phyloP scores from a whole-genome alignment of 2,888 invertebrate species.

The Osmoderma eremita region DNA sequence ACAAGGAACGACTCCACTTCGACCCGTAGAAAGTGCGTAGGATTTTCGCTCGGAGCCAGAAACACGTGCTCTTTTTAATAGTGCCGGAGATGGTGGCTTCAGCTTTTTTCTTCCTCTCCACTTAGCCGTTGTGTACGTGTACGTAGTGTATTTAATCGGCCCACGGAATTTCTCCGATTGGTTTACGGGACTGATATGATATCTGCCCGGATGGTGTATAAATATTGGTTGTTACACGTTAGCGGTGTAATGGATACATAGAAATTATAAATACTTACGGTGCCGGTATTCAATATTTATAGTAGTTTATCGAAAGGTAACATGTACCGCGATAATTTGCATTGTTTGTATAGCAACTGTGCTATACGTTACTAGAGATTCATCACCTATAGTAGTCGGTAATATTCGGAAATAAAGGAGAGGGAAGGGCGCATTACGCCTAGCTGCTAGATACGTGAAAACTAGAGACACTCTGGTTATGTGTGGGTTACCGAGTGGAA shows the following conservation, averaged over 20 bases:
- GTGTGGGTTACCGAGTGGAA: too few species aligned
- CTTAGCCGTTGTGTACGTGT: slow-evolving; percentile 37
- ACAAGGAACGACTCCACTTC: slow-evolving; percentile 20
- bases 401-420: too few species aligned
- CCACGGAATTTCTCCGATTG: slow-evolving; percentile 46
- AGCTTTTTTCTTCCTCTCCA: slow-evolving; percentile 41
- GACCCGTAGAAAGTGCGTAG: slow-evolving; percentile 46
- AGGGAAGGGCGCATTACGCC: too few species aligned
- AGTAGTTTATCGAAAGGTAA: slow-evolving; percentile 16
- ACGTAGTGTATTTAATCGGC: slow-evolving; percentile 45
- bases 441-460: too few species aligned
- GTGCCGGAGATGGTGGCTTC: slow-evolving; percentile 46
- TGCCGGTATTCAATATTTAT: slow-evolving; percentile 13
- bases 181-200: slow-evolving; percentile 47
- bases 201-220: slow-evolving; percentile 31
- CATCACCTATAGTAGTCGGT: too few species aligned
- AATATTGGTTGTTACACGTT: slow-evolving; percentile 17
- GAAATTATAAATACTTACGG: slow-evolving; percentile 27
- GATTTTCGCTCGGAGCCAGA: slow-evolving; percentile 46
- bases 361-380: neutral
- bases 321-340: neutral
- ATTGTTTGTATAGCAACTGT: neutral
- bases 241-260: slow-evolving; percentile 22
- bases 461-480: too few species aligned
- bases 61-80: slow-evolving; percentile 50